Evolutionary conservation across 37 sponge, comb jelly and placozoan species (phyloP), one percentile per base, ranked within the genome.

Genomic region (Dysidea cf. avara): DNA sequence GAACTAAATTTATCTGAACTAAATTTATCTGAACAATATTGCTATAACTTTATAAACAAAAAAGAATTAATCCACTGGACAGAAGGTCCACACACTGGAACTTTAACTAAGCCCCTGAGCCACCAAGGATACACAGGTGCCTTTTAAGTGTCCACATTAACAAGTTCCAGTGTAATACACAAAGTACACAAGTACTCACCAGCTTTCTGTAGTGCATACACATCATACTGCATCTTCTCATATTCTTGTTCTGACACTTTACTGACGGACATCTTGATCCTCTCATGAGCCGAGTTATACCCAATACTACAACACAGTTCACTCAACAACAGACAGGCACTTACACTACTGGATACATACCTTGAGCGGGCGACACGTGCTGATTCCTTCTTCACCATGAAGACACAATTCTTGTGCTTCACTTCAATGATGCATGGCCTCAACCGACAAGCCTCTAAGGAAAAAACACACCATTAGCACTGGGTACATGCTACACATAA

Each of bases 241-340:
- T 91, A 91, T 46, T 86, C 64, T 33, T 74, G 76, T 20, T 24
- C 22, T 14, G 84, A 56, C 29, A 91, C 77, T 64, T 76, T 86
- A 30, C 78, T 75, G 30, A 91, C 87, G 21, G 88, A 85, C 29
- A 91, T 53, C 56, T 86, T 86, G 64, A 91, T 73, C 66, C 48
- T 66, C 21, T 83, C 79, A 69, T 49, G 46, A 43, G 9, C 46
- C 9, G 46, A 43, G 46, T 43, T 43, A 9, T 43, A 43, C 5
- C 46, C 46, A 43, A 43, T 43, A 43, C 46, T 43, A 43, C 5
- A 43, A 5, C 46, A 43, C 7, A 12, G 46, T 43, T 12, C 46
- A 43, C 46, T 12, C 46, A 43, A 12, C 9, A 43, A 9, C 9
- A 43, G 46, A 43, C 46, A 43, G 9, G 46, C 5, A 43, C n/a